Evolutionary conservation across 2,888 invertebrate genomes (phyloP), one percentile per base, ranked within the genome.

Genomic region (Heliconius erato): DNA sequence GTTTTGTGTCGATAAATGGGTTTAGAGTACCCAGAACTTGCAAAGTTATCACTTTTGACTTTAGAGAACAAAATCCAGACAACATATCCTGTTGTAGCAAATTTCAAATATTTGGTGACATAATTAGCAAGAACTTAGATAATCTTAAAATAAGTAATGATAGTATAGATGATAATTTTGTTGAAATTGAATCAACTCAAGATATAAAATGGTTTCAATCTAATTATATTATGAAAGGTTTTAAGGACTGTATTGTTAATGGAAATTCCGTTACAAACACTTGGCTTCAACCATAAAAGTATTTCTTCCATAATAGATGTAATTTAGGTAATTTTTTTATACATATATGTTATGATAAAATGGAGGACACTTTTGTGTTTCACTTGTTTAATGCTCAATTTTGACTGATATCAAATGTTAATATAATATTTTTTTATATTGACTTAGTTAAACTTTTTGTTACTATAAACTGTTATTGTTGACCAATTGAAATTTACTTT

Each of bases 221-320:
- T 28, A 95, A 92, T 79, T 94, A 95, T 89, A 90, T 95, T 49
- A 93, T 97, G 91, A 96, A 96, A 89, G 97, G 97, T 28, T 97
- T 96, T 87, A 97, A 96, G 92, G 97, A 97, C 88, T 94, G 94
- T 87, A 89, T 95, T 89, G 92, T 97, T 23, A 95, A 96, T 91
- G 96, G 96, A 54, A 93, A 91, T 86, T 96, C 97, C 19, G 93
- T 96, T 35, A 95, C 96, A 23, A 96, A 96, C 87, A 88, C 92
- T 71, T 97, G 97, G 97, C 85, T 91, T 54, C 88, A 90, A 81
- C 90, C 89, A 83, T 88, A 81, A 88, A 82, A 28, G 0, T 49
- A 84, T 26, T 28, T 68, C 16, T 67, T 63, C 26, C 14, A 16
- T 74, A 6, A 32, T 79, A 74, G 23, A 78, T n/a, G 2, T 9